phyloP scores from a whole-genome alignment of 2,888 invertebrate species.

The Cataglyphis livida region DNA sequence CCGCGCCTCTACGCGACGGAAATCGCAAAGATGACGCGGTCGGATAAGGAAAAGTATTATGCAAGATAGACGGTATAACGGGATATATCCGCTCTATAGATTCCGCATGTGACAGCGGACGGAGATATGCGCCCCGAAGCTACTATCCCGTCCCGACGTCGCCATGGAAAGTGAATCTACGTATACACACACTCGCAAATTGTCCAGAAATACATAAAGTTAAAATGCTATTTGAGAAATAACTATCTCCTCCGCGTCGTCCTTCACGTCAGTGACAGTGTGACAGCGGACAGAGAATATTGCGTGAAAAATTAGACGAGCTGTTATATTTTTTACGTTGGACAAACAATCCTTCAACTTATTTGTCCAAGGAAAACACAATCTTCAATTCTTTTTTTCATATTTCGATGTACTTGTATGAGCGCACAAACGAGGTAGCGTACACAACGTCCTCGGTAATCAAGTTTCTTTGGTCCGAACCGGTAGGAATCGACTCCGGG shows the following conservation, averaged over 20 bases:
- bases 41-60: conserved; percentile 56
- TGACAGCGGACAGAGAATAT: background rate
- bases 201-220: conserved; percentile 18
- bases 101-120: conserved; percentile 45
- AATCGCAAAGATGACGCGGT: conserved; percentile 45
- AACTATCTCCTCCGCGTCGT: background rate
- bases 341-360: conserved; percentile 1
- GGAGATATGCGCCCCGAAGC: conserved; percentile 16
- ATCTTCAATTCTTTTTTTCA: conserved; percentile 26
- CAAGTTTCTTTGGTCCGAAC: conserved; percentile 65
- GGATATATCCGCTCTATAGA: conserved; percentile 50
- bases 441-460: conserved; percentile 68
- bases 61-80: conserved; percentile 56
- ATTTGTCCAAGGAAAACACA: conserved; percentile 6
- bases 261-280: background rate
- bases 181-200: background rate
- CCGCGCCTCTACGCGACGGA: conserved; percentile 34
- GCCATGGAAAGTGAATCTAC: conserved; percentile 1
- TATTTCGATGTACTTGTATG: conserved; percentile 10
- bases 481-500: conserved; percentile 64
- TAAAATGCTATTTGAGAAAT: background rate
- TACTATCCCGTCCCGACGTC: conserved; percentile 2
- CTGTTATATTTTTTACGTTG: background rate
- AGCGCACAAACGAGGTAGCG: background rate
- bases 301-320: background rate